A percentile compares a stretch with the other conserved stretches of the same genome.
Conservation (phyloP, 2,888 invertebrate species). For the Chorisops tibialis region DNA sequence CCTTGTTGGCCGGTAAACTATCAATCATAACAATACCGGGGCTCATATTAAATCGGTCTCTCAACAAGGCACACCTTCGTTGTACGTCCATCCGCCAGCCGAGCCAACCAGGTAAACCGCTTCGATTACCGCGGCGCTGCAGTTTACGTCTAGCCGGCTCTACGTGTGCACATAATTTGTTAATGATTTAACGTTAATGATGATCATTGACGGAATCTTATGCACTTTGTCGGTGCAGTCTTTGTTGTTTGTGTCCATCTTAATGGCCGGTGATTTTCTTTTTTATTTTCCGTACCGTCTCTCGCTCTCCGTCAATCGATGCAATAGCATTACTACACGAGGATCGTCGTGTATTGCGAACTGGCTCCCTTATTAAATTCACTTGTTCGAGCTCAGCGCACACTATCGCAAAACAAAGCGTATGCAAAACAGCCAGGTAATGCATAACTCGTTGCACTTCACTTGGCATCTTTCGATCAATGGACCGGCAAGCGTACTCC, state of each 20-base stretch:
- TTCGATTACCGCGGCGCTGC: slow-evolving; percentile 23
- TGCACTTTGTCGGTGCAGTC: slow-evolving; percentile 23
- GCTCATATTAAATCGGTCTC: slow-evolving; percentile 10
- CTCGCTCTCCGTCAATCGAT: too few species aligned
- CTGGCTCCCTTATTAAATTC: too few species aligned
- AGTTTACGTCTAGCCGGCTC: slow-evolving; percentile 24
- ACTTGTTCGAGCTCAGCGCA: too few species aligned
- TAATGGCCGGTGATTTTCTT: too few species aligned
- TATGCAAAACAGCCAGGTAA: too few species aligned
- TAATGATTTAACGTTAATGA: slow-evolving; percentile 28
- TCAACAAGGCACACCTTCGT: slow-evolving; percentile 1
- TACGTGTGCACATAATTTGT: slow-evolving; percentile 27
- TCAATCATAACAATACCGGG: slow-evolving; percentile 4
- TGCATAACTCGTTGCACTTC: too few species aligned
- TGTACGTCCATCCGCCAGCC: slow-evolving; percentile 3
- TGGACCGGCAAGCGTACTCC: too few species aligned
- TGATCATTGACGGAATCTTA: slow-evolving; percentile 21
- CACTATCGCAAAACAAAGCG: too few species aligned
- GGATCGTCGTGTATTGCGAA: too few species aligned
- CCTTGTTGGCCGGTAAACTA: slow-evolving; percentile 21
- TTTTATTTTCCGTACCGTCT: too few species aligned
- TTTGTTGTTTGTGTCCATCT: slow-evolving; percentile 11
- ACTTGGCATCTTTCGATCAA: too few species aligned
- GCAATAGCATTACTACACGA: too few species aligned
- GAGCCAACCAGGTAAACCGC: slow-evolving; percentile 17